Base-by-base conservation (phyloP, 2,113 vertebrate genomes). In the Coptodon bakossiorum region DNA sequence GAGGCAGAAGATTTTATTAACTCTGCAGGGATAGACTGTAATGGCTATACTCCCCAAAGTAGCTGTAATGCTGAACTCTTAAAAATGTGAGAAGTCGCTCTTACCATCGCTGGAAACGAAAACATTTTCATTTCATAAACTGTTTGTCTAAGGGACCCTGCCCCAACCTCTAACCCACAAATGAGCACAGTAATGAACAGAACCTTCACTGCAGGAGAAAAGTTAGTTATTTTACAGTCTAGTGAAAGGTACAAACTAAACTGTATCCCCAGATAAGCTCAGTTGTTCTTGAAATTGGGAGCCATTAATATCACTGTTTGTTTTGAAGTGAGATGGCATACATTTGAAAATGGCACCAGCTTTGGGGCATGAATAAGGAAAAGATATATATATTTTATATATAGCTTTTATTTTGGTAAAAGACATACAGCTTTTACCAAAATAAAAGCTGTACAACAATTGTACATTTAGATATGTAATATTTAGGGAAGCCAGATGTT, bases 121-220 rank as follows among this genome's bases (percentile, higher is more conserved):
- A 93, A 92, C 76, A 89, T 94, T 93, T 92, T 91, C 76, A 90
- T 92, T 91, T 93, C 85, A 91, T 88, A 85, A 94, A 88, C 52
- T 88, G 89, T 86, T 93, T 82, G 85, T 91, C 48, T 79, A 83
- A 90, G 84, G 59, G 83, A 90, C 81, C 73, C 53, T 84, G 88
- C 83, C 82, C 71, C 81, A 80, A 80, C 86, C 43, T 89, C 85
- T 80, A 82, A 85, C 80, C 79, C 78, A 80, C 43, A 66, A 82
- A 68, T 84, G 84, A 90, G 71, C 83, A 83, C 31, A 85, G 48
- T 31, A 73, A 88, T 56, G 36, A 81, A 59, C 36, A 24, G 34
- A 80, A 59, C 34, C 54, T 73, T 22, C n/a, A 86, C 22, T 81
- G 34, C 54, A 80, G 8, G 19, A 86, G 66, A 84, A 89, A 56